phyloP scores from a whole-genome alignment of 1,140 invertebrate genomes.

The Drosophila kikkawai region DNA sequence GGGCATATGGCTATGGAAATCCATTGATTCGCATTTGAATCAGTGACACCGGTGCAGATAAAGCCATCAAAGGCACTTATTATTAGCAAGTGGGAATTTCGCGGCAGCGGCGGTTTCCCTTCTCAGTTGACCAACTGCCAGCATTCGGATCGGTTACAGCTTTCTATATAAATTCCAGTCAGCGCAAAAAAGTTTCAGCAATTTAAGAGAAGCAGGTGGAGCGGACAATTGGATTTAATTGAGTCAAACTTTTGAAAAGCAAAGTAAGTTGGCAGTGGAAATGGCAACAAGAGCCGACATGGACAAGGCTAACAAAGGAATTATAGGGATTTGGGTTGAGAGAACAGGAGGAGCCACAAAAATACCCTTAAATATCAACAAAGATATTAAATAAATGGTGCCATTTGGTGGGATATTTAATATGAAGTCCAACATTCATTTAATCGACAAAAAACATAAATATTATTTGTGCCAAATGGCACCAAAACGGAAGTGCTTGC shows the following conservation, averaged over 20 bases:
- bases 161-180: slow-evolving; percentile 26
- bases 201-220: slow-evolving; percentile 39
- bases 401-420: neutral
- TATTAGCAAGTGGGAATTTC: slow-evolving; percentile 26
- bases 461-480: slow-evolving; percentile 5
- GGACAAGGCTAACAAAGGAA: slow-evolving; percentile 34
- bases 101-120: slow-evolving; percentile 7
- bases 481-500: slow-evolving; percentile 4
- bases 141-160: slow-evolving; percentile 37
- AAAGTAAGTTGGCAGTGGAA: slow-evolving; percentile 39
- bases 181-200: slow-evolving; percentile 10
- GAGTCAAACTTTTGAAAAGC: slow-evolving; percentile 43
- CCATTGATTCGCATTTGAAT: slow-evolving; percentile 45
- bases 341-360: neutral
- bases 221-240: slow-evolving; percentile 38
- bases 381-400: neutral
- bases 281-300: slow-evolving; percentile 28
- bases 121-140: slow-evolving; percentile 40
- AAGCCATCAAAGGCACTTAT: slow-evolving; percentile 44
- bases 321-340: neutral
- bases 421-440: neutral
- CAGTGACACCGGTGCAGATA: slow-evolving; percentile 35
- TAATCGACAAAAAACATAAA: slow-evolving; percentile 4
- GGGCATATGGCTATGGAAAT: slow-evolving; percentile 14
- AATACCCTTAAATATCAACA: slow-evolving; percentile 8